Conservation (phyloP, 2,113 vertebrate species). For the Nannobrachium achirus region DNA sequence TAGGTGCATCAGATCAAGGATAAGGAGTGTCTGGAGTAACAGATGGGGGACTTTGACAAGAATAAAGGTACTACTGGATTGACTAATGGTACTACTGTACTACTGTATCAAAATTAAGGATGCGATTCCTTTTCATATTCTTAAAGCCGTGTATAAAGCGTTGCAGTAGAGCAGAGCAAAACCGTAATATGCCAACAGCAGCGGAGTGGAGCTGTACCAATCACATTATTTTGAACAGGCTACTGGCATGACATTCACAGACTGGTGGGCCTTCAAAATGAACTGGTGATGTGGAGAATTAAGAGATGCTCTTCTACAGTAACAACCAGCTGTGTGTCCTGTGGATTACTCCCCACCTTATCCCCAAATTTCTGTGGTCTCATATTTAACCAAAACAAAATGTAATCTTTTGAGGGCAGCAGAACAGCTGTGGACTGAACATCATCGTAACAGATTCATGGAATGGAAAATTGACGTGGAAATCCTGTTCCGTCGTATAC, state of each 20-base stretch:
- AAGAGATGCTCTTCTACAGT: constrained; percentile 16
- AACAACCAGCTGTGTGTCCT: constrained; percentile 13
- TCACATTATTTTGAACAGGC: background rate
- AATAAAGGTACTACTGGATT: constrained; percentile 8
- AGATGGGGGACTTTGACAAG: constrained; percentile 5
- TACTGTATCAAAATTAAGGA: constrained; percentile 5
- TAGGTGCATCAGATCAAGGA: constrained; percentile 14
- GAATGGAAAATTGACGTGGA: constrained; percentile 29
- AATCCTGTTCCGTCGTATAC: constrained; percentile 8
- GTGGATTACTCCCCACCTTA: constrained; percentile 22
- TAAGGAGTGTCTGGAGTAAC: background rate
- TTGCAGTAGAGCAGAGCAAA: constrained; percentile 22
- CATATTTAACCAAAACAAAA: background rate
- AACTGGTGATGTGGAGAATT: constrained; percentile 33
- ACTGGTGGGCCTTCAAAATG: constrained; percentile 9
- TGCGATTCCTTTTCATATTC: constrained; percentile 6
- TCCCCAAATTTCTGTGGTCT: background rate
- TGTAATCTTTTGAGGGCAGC: constrained; percentile 12
- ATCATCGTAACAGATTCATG: constrained; percentile 21
- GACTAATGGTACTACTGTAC: background rate
- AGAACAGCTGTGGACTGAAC: background rate
- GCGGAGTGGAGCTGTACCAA: constrained; percentile 23
- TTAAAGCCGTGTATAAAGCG: constrained; percentile 3
- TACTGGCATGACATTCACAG: constrained; percentile 6
- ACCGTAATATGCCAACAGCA: background rate